Percentiles rank a stretch among this genome's conserved stretches.
These are phyloP conservation scores for Erynnis tages DNA, from an alignment of 2,888 invertebrate species.

Conservation along the genomic window DNA sequence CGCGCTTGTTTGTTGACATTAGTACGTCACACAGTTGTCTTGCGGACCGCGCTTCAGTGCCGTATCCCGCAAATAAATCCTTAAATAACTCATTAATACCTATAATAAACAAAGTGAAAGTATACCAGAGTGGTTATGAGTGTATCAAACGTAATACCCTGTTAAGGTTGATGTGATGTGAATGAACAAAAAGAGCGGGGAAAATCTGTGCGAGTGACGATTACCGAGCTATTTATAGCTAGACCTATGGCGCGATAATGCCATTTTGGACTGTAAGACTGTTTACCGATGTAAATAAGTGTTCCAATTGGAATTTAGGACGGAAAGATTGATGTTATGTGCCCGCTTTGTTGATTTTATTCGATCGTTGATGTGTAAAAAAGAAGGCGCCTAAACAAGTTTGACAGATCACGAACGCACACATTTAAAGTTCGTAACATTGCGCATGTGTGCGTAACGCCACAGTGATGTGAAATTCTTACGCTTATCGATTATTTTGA, in stretches of 20 bases:
- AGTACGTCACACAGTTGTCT: constrained; percentile 63
- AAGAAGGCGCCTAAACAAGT: constrained; percentile 68
- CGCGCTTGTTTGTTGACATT: constrained; percentile 50
- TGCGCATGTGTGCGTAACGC: constrained; percentile 63
- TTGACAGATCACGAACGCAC: constrained; percentile 71
- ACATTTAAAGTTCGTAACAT: constrained; percentile 42
- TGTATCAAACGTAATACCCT: constrained; percentile 37
- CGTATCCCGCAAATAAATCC: constrained; percentile 55
- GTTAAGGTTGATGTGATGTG: constrained; percentile 48
- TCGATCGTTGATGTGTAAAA: constrained; percentile 31
- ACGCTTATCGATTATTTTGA: constrained; percentile 74
- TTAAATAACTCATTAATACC: constrained; percentile 46
- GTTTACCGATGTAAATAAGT: constrained; percentile 33
- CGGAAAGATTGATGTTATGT: constrained; percentile 23
- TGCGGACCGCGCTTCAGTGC: constrained; percentile 60
- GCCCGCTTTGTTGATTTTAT: constrained; percentile 23
- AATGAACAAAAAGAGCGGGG: constrained; percentile 67
- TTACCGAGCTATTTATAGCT: constrained; percentile 71
- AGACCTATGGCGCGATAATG: constrained; percentile 56
- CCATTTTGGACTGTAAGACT: constrained; percentile 45
- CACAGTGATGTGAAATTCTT: constrained; percentile 74
- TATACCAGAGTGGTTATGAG: constrained; percentile 45
- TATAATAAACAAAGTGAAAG: constrained; percentile 45
- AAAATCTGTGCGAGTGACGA: constrained; percentile 69
- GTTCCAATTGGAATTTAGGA: constrained; percentile 41